Conservation (phyloP, 2,113 vertebrate genomes). For the Agelaius tricolor region DNA sequence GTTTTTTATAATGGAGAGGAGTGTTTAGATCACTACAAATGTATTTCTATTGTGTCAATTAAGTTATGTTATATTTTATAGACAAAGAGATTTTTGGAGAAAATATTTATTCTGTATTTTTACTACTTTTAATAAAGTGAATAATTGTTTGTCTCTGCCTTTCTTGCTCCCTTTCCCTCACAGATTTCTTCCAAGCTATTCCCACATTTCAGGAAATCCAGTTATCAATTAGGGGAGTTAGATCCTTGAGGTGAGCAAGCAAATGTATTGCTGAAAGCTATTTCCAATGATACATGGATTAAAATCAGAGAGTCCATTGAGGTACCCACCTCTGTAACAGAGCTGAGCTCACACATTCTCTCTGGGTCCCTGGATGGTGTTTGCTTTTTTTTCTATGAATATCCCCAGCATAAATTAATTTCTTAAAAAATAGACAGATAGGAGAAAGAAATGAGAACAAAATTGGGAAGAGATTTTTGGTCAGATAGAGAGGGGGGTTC, state of each 20-base stretch:
- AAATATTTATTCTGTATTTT: slow-evolving; percentile 44
- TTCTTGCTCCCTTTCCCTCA: fast-evolving
- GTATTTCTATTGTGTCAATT: not conserved
- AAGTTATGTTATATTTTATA: slow-evolving; percentile 15
- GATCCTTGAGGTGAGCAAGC: not conserved
- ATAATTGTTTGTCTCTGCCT: not conserved
- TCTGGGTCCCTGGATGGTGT: not conserved
- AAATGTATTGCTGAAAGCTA: not conserved
- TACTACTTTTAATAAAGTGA: not conserved
- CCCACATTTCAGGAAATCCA: not conserved
- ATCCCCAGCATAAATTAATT: not conserved
- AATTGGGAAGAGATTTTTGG: not conserved
- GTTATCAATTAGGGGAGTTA: not conserved
- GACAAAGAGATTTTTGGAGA: not conserved
- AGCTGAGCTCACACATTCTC: not conserved
- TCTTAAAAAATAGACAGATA: not conserved
- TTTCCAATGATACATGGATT: not conserved
- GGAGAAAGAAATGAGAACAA: not conserved
- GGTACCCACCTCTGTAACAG: not conserved
- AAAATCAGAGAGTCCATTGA: not conserved
- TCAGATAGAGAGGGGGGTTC: not conserved
- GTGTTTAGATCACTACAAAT: not conserved
- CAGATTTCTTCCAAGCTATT: not conserved
- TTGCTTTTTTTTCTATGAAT: not conserved
- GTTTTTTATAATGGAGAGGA: not conserved